Evolutionary conservation across 2,797 vertebrate genomes (phyloP).

Genomic region (Eupleurogrammus muticus): DNA sequence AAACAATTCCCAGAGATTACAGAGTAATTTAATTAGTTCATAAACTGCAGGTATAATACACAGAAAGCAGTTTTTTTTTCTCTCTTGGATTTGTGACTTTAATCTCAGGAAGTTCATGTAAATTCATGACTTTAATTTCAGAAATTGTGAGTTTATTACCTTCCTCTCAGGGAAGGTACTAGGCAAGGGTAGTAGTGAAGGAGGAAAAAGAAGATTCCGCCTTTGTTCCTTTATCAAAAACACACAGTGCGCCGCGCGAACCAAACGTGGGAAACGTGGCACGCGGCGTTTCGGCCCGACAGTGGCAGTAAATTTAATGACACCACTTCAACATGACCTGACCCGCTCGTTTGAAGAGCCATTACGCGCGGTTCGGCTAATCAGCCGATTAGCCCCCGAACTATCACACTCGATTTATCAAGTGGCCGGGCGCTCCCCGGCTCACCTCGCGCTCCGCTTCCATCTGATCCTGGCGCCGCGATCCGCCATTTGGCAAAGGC

Average conservation of each 20-base stretch:
- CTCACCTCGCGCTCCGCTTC: slow-evolving; percentile 70
- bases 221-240: neutral
- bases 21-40: no score
- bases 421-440: slow-evolving; percentile 46
- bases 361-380: slow-evolving; percentile 59
- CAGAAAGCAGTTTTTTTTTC: no score
- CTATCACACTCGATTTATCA: slow-evolving; percentile 55
- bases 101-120: no score
- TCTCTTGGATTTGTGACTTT: no score
- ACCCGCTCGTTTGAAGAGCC: slow-evolving; percentile 57
- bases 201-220: neutral
- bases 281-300: slow-evolving; percentile 3
- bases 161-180: no score
- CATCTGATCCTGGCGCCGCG: slow-evolving; percentile 86
- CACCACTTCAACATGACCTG: slow-evolving; percentile 42
- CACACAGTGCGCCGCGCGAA: no score
- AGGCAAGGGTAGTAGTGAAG: neutral
- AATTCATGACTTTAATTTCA: no score
- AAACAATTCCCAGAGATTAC: no score
- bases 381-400: slow-evolving; percentile 59
- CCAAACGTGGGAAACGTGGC: no score
- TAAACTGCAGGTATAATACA: no score
- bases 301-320: slow-evolving; percentile 40
- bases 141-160: no score
- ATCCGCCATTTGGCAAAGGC: slow-evolving; percentile 87